Conservation (phyloP, 2,888 invertebrate genomes). For the Hedychridium roseum region DNA sequence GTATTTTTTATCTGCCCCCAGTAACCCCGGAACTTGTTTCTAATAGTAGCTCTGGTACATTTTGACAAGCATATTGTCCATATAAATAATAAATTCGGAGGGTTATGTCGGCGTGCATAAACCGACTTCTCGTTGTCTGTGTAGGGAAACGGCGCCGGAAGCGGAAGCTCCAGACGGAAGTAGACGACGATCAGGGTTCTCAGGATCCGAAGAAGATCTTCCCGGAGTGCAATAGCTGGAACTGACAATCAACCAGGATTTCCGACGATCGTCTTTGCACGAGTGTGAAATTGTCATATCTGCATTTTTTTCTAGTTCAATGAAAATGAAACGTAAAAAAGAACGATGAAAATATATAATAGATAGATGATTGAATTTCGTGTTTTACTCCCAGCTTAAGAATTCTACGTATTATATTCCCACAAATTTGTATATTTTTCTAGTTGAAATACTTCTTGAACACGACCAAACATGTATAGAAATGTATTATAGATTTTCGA, state of each 20-base stretch:
- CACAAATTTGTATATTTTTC: no score
- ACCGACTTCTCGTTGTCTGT: constrained; percentile 46
- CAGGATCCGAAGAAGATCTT: constrained; percentile 41
- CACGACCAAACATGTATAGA: no score
- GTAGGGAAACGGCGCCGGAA: constrained; percentile 57
- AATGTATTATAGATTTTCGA: no score
- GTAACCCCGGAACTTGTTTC: background rate
- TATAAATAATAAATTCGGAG: constrained; percentile 28
- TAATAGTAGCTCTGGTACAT: background rate
- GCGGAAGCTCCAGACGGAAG: constrained; percentile 34
- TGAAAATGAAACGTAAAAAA: background rate
- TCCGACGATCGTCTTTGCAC: background rate
- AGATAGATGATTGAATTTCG: no score
- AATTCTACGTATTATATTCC: no score
- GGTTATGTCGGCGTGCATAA: constrained; percentile 41
- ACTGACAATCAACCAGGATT: constrained; percentile 7
- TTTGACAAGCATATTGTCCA: background rate
- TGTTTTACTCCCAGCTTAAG: no score
- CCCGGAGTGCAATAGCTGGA: constrained; percentile 48
- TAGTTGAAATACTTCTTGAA: no score
- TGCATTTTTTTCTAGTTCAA: background rate
- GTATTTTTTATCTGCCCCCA: background rate
- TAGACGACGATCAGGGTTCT: constrained; percentile 19
- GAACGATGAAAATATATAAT: no score
- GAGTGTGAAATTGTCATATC: background rate